Evolutionary conservation across 2,797 vertebrate genomes (phyloP).

Genomic region (Cyclopterus lumpus): DNA sequence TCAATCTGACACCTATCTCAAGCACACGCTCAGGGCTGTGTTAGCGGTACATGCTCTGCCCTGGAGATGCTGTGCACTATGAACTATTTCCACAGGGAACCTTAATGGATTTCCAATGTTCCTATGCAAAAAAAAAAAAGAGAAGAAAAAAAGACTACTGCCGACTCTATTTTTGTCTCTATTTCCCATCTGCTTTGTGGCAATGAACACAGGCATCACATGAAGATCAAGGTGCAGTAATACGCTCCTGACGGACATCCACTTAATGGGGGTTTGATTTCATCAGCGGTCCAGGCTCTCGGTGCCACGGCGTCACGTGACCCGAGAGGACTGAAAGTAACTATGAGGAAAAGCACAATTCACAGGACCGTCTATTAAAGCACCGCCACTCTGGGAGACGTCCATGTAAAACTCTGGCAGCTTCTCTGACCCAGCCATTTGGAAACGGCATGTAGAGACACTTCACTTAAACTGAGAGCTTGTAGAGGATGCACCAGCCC

Average conservation of each 20-base stretch:
- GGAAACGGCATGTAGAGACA: conserved; percentile 50
- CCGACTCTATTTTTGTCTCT: not conserved
- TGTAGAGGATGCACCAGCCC: conserved; percentile 32
- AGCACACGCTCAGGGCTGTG: not conserved
- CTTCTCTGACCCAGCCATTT: conserved; percentile 40
- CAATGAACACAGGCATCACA: not conserved
- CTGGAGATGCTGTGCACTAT: not conserved
- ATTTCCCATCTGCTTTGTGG: not conserved
- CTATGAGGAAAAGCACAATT: conserved; percentile 22
- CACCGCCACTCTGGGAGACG: conserved; percentile 5
- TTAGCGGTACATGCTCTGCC: not conserved
- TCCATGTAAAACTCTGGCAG: conserved; percentile 27
- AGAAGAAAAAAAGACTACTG: not conserved
- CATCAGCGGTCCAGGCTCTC: not conserved
- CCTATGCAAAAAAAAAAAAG: conserved; percentile 7
- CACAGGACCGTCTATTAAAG: conserved; percentile 7
- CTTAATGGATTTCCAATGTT: conserved; percentile 33
- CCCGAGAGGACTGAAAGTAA: not conserved
- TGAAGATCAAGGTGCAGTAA: not conserved
- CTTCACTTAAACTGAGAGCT: conserved; percentile 27
- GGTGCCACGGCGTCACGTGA: not conserved
- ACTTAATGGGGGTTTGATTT: not conserved
- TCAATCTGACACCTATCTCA: conserved; percentile 6
- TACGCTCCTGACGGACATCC: not conserved
- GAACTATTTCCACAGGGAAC: conserved; percentile 16